A percentile compares a stretch with the other conserved stretches of the same genome.
phyloP scores from a whole-genome alignment of 2,113 vertebrate species.

The Leucoraja erinaceus region DNA sequence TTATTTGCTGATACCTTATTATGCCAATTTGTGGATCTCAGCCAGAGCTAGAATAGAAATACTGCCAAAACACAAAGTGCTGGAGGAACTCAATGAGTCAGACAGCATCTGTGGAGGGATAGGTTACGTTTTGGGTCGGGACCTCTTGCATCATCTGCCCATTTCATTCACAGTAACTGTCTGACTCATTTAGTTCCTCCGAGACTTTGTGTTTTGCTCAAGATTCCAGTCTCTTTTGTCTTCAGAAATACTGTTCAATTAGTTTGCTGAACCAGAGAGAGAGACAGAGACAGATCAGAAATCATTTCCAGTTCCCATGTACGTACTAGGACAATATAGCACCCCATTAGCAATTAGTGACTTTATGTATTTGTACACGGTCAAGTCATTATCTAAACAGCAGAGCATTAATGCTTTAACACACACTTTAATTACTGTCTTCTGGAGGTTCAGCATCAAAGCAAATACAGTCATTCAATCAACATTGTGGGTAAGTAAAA shows the following conservation, averaged over 20 bases:
- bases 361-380: background rate
- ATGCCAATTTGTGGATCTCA: background rate
- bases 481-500: background rate
- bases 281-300: no score
- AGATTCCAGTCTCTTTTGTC: no score
- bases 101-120: no score
- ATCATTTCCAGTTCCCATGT: background rate
- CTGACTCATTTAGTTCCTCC: no score
- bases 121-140: no score
- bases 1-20: background rate
- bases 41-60: background rate
- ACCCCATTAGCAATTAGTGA: background rate
- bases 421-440: background rate
- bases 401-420: background rate
- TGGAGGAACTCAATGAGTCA: no score
- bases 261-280: background rate
- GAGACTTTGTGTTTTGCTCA: no score
- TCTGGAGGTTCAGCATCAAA: background rate
- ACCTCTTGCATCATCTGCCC: no score
- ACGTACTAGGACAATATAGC: background rate
- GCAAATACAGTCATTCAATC: conserved; percentile 3
- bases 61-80: no score
- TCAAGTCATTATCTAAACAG: conserved; percentile 15
- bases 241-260: background rate
- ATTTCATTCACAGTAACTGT: no score